A percentile compares a stretch with the other conserved stretches of the same genome.
These are phyloP conservation scores for Hesperophylax magnus DNA, from an alignment of 1,140 invertebrate species.

Conservation along the genomic window DNA sequence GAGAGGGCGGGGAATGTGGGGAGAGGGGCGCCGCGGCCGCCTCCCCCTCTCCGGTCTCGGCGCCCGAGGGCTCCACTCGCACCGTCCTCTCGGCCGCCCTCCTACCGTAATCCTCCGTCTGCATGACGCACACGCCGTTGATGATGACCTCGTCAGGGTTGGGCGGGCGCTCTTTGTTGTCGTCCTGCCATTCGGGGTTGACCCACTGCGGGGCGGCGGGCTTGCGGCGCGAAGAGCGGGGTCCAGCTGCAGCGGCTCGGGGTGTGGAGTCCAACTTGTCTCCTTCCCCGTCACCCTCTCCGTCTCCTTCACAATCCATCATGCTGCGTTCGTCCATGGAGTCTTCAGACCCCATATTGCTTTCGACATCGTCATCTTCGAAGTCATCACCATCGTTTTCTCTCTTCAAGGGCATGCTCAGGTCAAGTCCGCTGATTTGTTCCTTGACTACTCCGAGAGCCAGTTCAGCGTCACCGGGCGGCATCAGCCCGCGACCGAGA, in stretches of 20 bases:
- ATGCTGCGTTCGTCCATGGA: constrained; percentile 71
- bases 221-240: constrained; percentile 82
- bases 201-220: constrained; percentile 97
- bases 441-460: constrained; percentile 77
- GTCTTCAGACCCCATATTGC: constrained; percentile 84
- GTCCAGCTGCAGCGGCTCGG: constrained; percentile 70
- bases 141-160: constrained; percentile 86
- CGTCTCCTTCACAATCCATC: constrained; percentile 68
- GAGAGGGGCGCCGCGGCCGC: constrained; percentile 71
- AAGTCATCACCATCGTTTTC: constrained; percentile 82
- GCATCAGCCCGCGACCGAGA: constrained; percentile 75
- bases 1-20: constrained; percentile 63
- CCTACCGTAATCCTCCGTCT: constrained; percentile 79
- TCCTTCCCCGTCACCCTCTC: constrained; percentile 76
- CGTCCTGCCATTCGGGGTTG: constrained; percentile 91
- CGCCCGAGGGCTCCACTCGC: constrained; percentile 80
- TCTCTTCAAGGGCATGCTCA: constrained; percentile 85
- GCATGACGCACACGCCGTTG: constrained; percentile 93
- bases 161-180: constrained; percentile 71
- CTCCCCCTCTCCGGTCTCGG: constrained; percentile 71
- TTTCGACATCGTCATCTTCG: constrained; percentile 81
- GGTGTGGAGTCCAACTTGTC: constrained; percentile 65
- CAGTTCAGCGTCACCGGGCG: constrained; percentile 69
- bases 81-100: constrained; percentile 78
- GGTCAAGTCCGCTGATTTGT: constrained; percentile 83